Evolutionary conservation across 2,888 invertebrate genomes (phyloP).

Genomic region (Nomada ferruginata): DNA sequence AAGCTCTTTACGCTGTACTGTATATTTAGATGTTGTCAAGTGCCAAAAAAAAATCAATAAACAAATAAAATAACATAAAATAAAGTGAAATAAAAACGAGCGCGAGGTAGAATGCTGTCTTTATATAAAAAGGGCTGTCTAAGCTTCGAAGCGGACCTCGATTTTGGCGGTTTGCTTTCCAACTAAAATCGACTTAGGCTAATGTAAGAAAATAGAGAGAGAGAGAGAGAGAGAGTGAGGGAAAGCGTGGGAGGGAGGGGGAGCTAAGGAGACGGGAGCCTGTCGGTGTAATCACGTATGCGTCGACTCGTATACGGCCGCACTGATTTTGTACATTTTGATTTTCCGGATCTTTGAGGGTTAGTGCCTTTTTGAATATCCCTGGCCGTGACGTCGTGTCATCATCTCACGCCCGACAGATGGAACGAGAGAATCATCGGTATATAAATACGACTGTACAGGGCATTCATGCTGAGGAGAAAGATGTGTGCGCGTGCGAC

Average conservation of each 20-base stretch:
- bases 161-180: conserved; percentile 47
- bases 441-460: conserved; percentile 69
- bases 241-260: not conserved
- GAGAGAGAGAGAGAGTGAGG: not conserved
- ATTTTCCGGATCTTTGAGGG: conserved; percentile 71
- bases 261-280: conserved; percentile 18
- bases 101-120: not conserved
- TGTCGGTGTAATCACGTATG: conserved; percentile 36
- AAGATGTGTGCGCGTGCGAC: conserved; percentile 46
- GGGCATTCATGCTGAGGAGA: conserved; percentile 66
- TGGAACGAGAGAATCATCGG: conserved; percentile 39
- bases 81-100: not conserved
- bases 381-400: conserved; percentile 62
- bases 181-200: conserved; percentile 34
- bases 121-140: not conserved
- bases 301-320: conserved; percentile 46
- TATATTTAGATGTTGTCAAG: conserved; percentile 23
- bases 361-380: conserved; percentile 78
- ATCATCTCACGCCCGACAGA: conserved; percentile 56
- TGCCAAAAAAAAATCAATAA: conserved; percentile 35
- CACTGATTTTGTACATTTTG: conserved; percentile 71
- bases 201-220: conserved; percentile 20
- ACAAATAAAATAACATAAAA: not conserved
- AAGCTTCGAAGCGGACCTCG: conserved; percentile 29
- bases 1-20: not conserved